Evolutionary conservation across 2,797 vertebrate species (phyloP).

Genomic region (Micropoecilia bifurca): DNA sequence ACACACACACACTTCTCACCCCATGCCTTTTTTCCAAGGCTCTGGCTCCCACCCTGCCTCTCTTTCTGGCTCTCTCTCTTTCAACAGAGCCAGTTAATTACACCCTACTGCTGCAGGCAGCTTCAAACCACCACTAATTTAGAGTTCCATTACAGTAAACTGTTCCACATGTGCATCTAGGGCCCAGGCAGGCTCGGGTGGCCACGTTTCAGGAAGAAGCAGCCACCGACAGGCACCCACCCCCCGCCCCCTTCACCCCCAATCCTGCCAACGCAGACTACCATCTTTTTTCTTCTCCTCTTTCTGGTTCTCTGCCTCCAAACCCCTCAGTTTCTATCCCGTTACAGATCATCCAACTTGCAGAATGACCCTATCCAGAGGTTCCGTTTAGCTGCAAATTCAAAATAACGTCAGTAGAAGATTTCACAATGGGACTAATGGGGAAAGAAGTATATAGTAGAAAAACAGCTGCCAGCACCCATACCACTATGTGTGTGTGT

Average conservation of each 20-base stretch:
- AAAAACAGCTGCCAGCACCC: slow-evolving; percentile 72
- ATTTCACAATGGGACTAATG: slow-evolving; percentile 70
- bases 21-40: slow-evolving; percentile 66
- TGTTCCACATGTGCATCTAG: slow-evolving; percentile 88
- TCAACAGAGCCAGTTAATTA: slow-evolving; percentile 90
- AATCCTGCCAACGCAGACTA: slow-evolving; percentile 79
- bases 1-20: slow-evolving; percentile 64
- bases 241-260: slow-evolving; percentile 45
- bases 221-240: slow-evolving; percentile 79
- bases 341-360: slow-evolving; percentile 65
- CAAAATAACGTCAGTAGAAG: slow-evolving; percentile 71
- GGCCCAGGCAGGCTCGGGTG: slow-evolving; percentile 81
- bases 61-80: slow-evolving; percentile 84
- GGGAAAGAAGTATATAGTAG: slow-evolving; percentile 67
- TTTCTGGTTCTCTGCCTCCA: slow-evolving; percentile 24
- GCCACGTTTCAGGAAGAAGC: slow-evolving; percentile 88
- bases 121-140: slow-evolving; percentile 90
- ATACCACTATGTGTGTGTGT: slow-evolving; percentile 18
- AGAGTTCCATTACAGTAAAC: slow-evolving; percentile 90
- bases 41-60: slow-evolving; percentile 74
- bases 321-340: slow-evolving; percentile 29
- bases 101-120: slow-evolving; percentile 88
- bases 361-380: slow-evolving; percentile 70
- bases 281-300: slow-evolving; percentile 70
- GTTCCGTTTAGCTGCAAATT: slow-evolving; percentile 70